phyloP scores from a whole-genome alignment of 2,888 invertebrate species.

The Drosophila mimica region DNA sequence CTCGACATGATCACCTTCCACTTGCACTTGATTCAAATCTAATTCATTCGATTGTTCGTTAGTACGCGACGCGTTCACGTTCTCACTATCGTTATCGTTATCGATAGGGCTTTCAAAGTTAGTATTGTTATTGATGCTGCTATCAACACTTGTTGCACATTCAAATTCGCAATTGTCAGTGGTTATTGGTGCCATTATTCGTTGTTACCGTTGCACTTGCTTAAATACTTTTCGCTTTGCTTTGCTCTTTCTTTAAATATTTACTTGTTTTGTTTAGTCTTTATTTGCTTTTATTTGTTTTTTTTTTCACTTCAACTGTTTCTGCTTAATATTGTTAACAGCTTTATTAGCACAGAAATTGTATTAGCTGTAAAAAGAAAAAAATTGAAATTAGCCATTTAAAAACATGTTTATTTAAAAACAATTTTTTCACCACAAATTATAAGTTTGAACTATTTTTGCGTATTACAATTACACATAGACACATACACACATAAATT shows the following conservation, averaged over 20 bases:
- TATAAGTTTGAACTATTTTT: constrained; percentile 51
- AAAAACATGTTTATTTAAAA: constrained; percentile 26
- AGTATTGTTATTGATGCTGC: constrained; percentile 55
- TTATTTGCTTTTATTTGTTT: constrained; percentile 20
- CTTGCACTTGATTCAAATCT: constrained; percentile 56
- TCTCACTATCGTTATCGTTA: constrained; percentile 49
- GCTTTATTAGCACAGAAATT: constrained; percentile 48
- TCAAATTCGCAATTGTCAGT: constrained; percentile 84
- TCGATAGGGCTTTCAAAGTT: constrained; percentile 56
- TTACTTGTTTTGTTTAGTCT: constrained; percentile 29
- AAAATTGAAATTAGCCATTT: constrained; percentile 12
- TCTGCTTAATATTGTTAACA: constrained; percentile 43
- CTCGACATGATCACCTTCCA: constrained; percentile 36
- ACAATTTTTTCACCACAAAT: constrained; percentile 26
- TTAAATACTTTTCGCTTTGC: constrained; percentile 61
- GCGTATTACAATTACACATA: constrained; percentile 22
- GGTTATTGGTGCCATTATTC: constrained; percentile 85
- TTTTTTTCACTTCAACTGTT: constrained; percentile 45
- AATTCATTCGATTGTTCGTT: constrained; percentile 55
- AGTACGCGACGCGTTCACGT: constrained; percentile 23
- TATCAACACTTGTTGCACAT: constrained; percentile 84
- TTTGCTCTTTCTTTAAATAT: constrained; percentile 43
- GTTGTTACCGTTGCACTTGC: constrained; percentile 78
- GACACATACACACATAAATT: constrained; percentile 14
- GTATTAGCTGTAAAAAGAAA: constrained; percentile 44